Percentiles rank a stretch among this genome's conserved stretches.
Evolutionary conservation across 23 tunicate species (phyloP).

Genomic region (Clavelina lepadiformis): DNA sequence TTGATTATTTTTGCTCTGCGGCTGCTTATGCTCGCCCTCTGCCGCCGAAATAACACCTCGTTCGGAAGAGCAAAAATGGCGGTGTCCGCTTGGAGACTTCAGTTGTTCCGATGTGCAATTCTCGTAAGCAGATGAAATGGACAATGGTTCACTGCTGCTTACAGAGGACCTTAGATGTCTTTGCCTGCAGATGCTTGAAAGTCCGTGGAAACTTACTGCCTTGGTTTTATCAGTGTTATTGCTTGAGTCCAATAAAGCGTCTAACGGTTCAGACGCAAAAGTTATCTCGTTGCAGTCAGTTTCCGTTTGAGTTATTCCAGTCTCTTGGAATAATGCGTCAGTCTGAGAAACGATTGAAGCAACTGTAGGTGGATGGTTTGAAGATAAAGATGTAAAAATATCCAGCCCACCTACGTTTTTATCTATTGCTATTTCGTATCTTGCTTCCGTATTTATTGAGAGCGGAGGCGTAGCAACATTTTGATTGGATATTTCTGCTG

Average conservation of each 20-base stretch:
- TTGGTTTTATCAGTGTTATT: too few relatives aligned
- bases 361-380: neutral
- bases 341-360: slow-evolving; percentile 2
- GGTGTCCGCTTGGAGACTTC: too few relatives aligned
- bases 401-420: slow-evolving; percentile 11
- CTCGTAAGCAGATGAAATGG: too few relatives aligned
- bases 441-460: neutral
- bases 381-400: slow-evolving; percentile 2
- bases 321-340: neutral
- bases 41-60: too few relatives aligned
- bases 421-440: neutral
- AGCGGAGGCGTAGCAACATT: neutral
- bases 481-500: neutral
- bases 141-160: too few relatives aligned
- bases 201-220: too few relatives aligned
- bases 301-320: neutral
- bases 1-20: too few relatives aligned
- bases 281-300: neutral
- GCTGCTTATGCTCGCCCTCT: too few relatives aligned
- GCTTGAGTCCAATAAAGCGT: neutral
- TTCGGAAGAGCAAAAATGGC: too few relatives aligned
- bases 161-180: too few relatives aligned
- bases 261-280: neutral
- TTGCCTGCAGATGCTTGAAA: too few relatives aligned
- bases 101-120: too few relatives aligned